Evolutionary conservation across 2,888 invertebrate species (phyloP).

Genomic region (Callosobruchus maculatus): DNA sequence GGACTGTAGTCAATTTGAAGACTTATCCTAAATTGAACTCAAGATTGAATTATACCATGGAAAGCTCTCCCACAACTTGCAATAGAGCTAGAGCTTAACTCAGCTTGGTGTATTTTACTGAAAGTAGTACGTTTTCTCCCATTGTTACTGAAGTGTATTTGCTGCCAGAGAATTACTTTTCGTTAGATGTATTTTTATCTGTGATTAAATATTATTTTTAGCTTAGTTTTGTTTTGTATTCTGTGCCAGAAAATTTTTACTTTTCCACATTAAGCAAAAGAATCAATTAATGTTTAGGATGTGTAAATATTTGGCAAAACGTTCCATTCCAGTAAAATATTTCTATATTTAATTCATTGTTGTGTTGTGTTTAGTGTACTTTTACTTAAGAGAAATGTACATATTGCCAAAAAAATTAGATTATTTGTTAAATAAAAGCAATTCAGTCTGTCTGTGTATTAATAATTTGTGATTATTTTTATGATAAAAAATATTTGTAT

Average conservation of each 20-base stretch:
- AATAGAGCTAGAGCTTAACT: too few species aligned
- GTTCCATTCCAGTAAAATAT: slow-evolving; percentile 42
- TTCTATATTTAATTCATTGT: slow-evolving; percentile 37
- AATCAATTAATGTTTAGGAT: not conserved
- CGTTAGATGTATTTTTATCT: slow-evolving; percentile 20
- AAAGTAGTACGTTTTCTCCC: not conserved
- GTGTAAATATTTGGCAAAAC: slow-evolving; percentile 23
- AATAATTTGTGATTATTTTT: slow-evolving; percentile 51
- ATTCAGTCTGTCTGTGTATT: slow-evolving; percentile 47
- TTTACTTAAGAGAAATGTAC: slow-evolving; percentile 42
- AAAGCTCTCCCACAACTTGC: too few species aligned
- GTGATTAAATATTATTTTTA: slow-evolving; percentile 22
- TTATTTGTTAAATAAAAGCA: slow-evolving; percentile 44
- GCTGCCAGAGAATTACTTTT: slow-evolving; percentile 24
- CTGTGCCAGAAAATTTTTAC: slow-evolving; percentile 30
- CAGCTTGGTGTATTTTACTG: not conserved
- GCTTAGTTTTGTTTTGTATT: slow-evolving; percentile 22
- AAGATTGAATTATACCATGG: too few species aligned
- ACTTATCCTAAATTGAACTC: too few species aligned
- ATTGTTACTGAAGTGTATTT: slow-evolving; percentile 12
- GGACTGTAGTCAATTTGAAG: too few species aligned
- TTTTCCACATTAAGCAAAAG: slow-evolving; percentile 23
- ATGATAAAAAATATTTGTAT: slow-evolving; percentile 49
- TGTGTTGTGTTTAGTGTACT: slow-evolving; percentile 47
- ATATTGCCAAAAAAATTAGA: slow-evolving; percentile 48